Base-by-base conservation (phyloP, 2,888 invertebrate species). In the Mythimna loreyi region DNA sequence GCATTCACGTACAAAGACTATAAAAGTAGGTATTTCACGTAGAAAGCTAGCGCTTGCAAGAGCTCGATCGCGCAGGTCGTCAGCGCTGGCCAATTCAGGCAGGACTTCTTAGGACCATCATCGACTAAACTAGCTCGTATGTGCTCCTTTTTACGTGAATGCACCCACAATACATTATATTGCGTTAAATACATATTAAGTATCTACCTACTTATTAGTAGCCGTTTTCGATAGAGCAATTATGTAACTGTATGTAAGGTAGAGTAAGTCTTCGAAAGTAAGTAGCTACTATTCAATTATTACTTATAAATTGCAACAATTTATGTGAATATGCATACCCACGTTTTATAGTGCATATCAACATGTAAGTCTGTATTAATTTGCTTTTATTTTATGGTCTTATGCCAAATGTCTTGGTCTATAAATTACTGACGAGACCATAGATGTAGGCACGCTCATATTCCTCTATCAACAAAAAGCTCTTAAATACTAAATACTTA, bases 401-500 rank as follows among this genome's bases (percentile, higher is more conserved):
- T 33, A 33, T 33, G 33, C 33, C 3, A 33, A 6, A 33, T n/a
- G n/a, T n/a, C 33, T 6, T 33, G n/a, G 28, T 50, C 4, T 61
- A 53, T 59, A 57, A 49, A 64, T 30, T 60, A 66, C 53, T 77
- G 72, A 66, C 68, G 64, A 72, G 72, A 67, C 52, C 63, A 74
- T 80, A 80, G 68, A 77, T 71, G 83, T 85, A 91, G 88, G 91
- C 90, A 91, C 91, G 83, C 85, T 86, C 76, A 82, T 84, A 82
- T 81, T 85, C 75, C 70, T 82, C 81, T 78, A 81, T 49, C 47
- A 83, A 81, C 71, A 84, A 84, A 81, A 86, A 86, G 82, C 82
- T 83, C 88, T 89, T 92, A 93, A 86, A 89, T 62, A 90, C 91
- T 92, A 92, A 92, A 90, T 91, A 92, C 91, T 91, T 91, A 91